phyloP scores from a whole-genome alignment of 2,113 vertebrate genomes.

The Galeopterus variegatus region DNA sequence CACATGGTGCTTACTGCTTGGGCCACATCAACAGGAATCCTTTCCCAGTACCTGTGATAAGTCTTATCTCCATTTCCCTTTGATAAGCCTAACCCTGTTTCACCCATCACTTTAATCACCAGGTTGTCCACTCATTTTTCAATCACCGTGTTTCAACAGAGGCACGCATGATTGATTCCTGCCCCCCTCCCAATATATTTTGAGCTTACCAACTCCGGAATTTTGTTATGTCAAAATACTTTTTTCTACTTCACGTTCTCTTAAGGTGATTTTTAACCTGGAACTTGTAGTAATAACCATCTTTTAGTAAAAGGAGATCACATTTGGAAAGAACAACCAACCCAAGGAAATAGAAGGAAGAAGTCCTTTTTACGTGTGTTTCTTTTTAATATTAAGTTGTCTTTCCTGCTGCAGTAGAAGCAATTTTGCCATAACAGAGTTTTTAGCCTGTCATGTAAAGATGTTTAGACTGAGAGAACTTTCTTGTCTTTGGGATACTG shows the following conservation, averaged over 20 bases:
- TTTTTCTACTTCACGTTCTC: background rate
- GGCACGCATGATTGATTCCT: background rate
- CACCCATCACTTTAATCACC: background rate
- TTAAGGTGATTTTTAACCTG: background rate
- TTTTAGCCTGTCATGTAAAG: background rate
- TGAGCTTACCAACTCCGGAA: background rate
- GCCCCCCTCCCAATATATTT: background rate
- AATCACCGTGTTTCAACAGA: background rate
- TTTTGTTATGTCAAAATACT: background rate
- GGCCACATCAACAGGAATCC: background rate
- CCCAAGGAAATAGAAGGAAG: background rate
- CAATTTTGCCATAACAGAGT: background rate
- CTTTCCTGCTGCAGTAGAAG: background rate
- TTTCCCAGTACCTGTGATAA: background rate
- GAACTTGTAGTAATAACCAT: background rate
- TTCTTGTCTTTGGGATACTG: background rate
- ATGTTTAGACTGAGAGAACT: background rate
- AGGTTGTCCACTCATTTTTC: background rate
- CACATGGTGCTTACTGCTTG: background rate
- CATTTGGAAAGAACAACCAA: background rate
- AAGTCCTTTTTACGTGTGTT: background rate
- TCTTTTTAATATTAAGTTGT: slow-evolving; percentile 17
- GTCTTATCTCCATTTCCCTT: too few relatives aligned
- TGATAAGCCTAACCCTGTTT: background rate
- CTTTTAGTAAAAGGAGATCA: background rate